A percentile compares a stretch with the other conserved stretches of the same genome.
These are phyloP conservation scores for Hirudinaria manillensis DNA, from an alignment of 2,888 invertebrate species.

Conservation along the genomic window DNA sequence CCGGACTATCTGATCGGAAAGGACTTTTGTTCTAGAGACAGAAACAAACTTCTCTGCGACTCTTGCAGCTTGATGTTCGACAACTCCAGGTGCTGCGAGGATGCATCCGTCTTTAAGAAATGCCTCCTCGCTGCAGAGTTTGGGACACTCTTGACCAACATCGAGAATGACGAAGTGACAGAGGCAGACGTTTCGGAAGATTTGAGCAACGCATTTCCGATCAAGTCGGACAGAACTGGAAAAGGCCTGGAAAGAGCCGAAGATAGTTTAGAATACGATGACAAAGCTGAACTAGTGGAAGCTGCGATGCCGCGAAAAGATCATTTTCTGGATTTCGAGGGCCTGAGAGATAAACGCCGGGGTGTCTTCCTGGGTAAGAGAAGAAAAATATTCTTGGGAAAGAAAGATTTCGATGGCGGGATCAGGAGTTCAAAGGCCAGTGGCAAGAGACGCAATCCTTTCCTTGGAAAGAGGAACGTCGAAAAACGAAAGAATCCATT, in stretches of 20 bases:
- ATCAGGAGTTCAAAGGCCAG: neutral
- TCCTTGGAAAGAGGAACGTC: neutral
- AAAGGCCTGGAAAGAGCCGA: neutral
- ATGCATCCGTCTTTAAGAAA: neutral
- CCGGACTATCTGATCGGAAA: too few species aligned
- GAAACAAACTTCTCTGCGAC: too few species aligned
- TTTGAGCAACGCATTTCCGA: neutral
- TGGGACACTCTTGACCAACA: too few species aligned
- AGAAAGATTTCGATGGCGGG: neutral
- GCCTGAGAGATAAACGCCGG: neutral
- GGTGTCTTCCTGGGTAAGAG: constrained; percentile 16
- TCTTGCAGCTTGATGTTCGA: too few species aligned
- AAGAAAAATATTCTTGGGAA: neutral
- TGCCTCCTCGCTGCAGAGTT: too few species aligned
- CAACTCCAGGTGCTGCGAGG: too few species aligned
- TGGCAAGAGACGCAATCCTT: constrained; percentile 16
- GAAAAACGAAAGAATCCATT: constrained; percentile 12
- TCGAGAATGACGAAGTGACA: too few species aligned
- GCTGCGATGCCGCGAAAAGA: neutral
- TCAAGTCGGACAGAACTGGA: neutral
- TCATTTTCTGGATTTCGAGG: neutral
- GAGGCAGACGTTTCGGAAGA: neutral
- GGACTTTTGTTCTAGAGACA: too few species aligned
- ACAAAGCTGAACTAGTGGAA: neutral
- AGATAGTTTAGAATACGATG: neutral